Evolutionary conservation across 2,888 invertebrate genomes (phyloP), one percentile per base, ranked within the genome.

Genomic region (Catotricha subobsoleta): DNA sequence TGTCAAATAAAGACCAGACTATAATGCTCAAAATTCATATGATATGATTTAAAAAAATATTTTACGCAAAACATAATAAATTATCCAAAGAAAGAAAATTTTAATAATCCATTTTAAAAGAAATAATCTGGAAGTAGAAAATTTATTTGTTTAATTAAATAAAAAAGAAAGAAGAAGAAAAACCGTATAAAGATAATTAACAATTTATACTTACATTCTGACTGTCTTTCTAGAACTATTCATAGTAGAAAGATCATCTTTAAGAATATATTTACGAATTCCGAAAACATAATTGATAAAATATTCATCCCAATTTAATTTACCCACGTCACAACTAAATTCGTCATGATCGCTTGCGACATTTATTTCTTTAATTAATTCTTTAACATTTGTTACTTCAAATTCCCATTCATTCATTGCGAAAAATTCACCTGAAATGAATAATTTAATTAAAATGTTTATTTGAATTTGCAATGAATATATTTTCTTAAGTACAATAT

Each of bases 321-420:
- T 64, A 4, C 67, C 67, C 35, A 80, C 64, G 52, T 79, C 74
- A 47, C 82, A 68, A 46, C 76, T 72, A 57, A 83, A 83, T 21
- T 66, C 61, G 37, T 66, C 59, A 47, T 77, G 79, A 15, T 64
- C 64, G 0, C 50, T 46, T 3, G 68, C 60, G 0, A 52, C 52
- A 20, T 60, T 61, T 1, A 72, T 68, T 33, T 72, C 71, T 9
- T 65, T 57, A 28, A 66, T 63, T 7, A 83, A 63, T 12, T 71
- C 67, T 3, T 64, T 61, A 43, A 80, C 67, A 47, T 81, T 80
- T 0, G 67, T 59, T 2, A 71, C 69, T 12, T 74, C 69, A 51
- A 87, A 88, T 40, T 73, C 67, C 88, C 88, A 94, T 49, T 90
- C 80, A 56, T 81, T 72, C 19, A 78, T 70, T 0, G 87, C 80